Base-by-base conservation (phyloP, 2,888 invertebrate species). In the Petrolisthes manimaculis region DNA sequence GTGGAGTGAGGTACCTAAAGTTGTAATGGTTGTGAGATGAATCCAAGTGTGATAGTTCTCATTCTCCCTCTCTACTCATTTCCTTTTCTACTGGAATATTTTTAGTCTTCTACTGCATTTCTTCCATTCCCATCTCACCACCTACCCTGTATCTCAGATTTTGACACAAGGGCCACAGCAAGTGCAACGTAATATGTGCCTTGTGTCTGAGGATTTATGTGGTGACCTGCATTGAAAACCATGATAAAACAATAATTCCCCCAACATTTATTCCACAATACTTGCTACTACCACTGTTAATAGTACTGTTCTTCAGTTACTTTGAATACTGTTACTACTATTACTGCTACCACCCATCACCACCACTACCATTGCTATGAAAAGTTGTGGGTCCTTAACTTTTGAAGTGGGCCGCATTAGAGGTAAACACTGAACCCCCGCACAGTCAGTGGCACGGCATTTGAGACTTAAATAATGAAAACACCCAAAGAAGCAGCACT, bases 111-210 rank as follows among this genome's bases (percentile, higher is more conserved):
- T 37, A 37, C 37, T 37, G 37, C 37, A 37, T 37, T 37, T 37
- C 18, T 61, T 18, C 18, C 61, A 61, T 14, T 61, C 61, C 61
- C 9, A 18, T 61, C 61, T 61, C 18, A 14, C 61, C 18, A 18
- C 61, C 61, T 9, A 61, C 9, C 61, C 61, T 61, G 12, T 61
- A 61, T 61, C 18, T 61, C 12, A 14, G 14, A n/a, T 71, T 87
- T 82, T 83, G 81, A 87, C 83, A 83, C 78, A 80, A 86, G 80
- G 79, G 86, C 86, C 74, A 67, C 81, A 78, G 77, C 83, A 78
- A 87, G 87, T 87, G 87, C 87, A 87, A 87, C 87, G 83, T 87
- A 71, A 71, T 78, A 87, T 87, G 87, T 87, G 87, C 87, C 87
- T 87, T 87, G 87, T 79, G 87, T 86, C 55, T 78, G 21, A 14